Conservation (phyloP, 1,140 invertebrate species). For the Megalonaias nervosa region DNA sequence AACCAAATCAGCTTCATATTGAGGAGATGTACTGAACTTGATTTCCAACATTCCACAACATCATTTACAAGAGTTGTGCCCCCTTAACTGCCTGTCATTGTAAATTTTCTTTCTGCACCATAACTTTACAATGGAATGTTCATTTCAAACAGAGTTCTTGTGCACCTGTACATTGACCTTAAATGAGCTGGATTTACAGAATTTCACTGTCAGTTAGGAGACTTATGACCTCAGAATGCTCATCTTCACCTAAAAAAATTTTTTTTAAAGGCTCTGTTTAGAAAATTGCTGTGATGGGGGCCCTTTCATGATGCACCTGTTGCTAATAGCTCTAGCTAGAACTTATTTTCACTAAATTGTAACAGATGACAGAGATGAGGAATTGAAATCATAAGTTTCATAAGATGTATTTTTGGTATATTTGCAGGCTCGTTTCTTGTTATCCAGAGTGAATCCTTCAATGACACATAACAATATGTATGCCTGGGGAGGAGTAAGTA, state of each 20-base stretch:
- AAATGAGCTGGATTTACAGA: no score
- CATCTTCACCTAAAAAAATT: not conserved
- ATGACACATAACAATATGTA: slow-evolving; percentile 99
- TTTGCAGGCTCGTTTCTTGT: slow-evolving; percentile 92
- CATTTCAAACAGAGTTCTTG: no score
- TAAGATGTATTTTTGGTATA: slow-evolving; percentile 29
- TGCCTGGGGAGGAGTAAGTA: slow-evolving; percentile 79
- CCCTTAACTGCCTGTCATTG: no score
- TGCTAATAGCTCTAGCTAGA: not conserved
- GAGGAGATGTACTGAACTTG: no score
- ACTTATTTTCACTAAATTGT: not conserved
- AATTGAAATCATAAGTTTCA: not conserved
- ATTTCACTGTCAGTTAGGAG: not conserved
- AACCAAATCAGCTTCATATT: no score
- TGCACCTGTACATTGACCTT: no score
- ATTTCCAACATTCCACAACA: no score
- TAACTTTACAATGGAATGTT: no score
- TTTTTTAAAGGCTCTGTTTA: not conserved
- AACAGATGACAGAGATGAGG: not conserved
- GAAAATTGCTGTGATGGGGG: not conserved
- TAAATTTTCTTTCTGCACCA: no score
- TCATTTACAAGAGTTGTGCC: no score
- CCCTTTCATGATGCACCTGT: not conserved
- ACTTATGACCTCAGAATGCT: no score
- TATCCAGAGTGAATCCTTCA: slow-evolving; percentile 99